phyloP scores from a whole-genome alignment of 2,113 vertebrate genomes.

The Podarcis muralis region DNA sequence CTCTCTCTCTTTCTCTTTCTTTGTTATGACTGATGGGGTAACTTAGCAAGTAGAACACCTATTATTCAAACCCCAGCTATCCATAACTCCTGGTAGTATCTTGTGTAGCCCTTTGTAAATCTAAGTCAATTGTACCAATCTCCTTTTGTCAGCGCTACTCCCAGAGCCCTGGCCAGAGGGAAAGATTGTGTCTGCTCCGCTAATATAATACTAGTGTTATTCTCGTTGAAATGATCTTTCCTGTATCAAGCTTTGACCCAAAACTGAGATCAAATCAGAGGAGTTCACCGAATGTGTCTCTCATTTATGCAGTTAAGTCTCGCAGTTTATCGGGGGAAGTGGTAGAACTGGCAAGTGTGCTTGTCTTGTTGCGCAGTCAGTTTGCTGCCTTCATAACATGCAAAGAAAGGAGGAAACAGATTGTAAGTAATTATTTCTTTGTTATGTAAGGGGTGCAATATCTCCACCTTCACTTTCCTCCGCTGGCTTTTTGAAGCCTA shows the following conservation, averaged over 20 bases:
- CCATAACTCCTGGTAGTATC: not conserved
- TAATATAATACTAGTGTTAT: not conserved
- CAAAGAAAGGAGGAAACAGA: not conserved
- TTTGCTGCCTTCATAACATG: not conserved
- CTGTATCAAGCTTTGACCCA: not conserved
- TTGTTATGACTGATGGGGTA: conserved; percentile 25
- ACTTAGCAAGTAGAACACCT: not conserved
- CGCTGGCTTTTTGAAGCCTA: conserved; percentile 26
- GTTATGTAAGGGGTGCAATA: conserved; percentile 38
- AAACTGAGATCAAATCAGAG: not conserved
- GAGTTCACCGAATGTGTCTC: not conserved
- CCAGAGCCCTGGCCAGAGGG: not conserved
- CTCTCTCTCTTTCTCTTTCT: conserved; percentile 12
- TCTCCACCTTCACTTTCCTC: conserved; percentile 35
- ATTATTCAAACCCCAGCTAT: not conserved
- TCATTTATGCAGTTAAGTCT: not conserved
- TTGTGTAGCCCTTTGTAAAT: not conserved
- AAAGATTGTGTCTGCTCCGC: not conserved
- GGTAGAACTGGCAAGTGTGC: not conserved
- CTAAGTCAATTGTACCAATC: not conserved
- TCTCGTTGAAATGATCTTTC: not conserved
- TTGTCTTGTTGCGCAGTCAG: not conserved
- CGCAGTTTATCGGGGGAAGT: not conserved
- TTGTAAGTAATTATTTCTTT: conserved; percentile 46
- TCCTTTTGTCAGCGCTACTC: not conserved